Conservation (phyloP, 2,888 invertebrate genomes). For the Tyria jacobaeae region DNA sequence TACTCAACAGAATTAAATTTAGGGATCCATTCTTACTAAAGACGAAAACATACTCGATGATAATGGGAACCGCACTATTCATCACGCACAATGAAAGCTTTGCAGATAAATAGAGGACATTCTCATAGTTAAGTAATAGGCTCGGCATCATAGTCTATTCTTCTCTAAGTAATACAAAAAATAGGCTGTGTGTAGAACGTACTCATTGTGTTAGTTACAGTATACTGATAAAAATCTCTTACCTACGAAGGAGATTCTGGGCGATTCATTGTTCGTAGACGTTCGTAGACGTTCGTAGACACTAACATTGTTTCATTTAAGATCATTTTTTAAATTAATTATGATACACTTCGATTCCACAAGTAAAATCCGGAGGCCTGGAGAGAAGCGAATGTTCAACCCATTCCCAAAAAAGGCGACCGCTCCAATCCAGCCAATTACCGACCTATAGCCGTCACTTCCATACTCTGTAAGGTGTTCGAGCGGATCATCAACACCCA, state of each 20-base stretch:
- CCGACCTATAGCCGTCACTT: no score
- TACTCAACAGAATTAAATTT: conserved; percentile 16
- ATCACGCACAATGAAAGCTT: conserved; percentile 47
- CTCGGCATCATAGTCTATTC: conserved; percentile 22
- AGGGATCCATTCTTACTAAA: conserved; percentile 11
- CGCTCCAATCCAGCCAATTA: no score
- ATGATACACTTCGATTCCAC: no score
- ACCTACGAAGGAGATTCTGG: neutral
- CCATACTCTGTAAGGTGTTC: no score
- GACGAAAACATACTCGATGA: conserved; percentile 36
- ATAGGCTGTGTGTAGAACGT: conserved; percentile 27
- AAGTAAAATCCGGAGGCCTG: no score
- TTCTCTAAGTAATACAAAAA: conserved; percentile 16
- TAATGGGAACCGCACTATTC: conserved; percentile 37
- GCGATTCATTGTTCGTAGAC: neutral
- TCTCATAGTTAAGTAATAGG: conserved; percentile 47
- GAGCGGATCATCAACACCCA: no score
- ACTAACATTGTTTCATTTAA: no score
- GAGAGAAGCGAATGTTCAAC: no score
- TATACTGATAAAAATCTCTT: neutral
- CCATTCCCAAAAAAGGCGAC: no score
- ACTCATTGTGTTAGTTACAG: conserved; percentile 17
- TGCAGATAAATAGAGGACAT: conserved; percentile 43
- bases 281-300: no score
- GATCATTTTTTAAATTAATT: no score